Conservation (phyloP, 2,888 invertebrate species). For the Stenotaenia linearis region DNA sequence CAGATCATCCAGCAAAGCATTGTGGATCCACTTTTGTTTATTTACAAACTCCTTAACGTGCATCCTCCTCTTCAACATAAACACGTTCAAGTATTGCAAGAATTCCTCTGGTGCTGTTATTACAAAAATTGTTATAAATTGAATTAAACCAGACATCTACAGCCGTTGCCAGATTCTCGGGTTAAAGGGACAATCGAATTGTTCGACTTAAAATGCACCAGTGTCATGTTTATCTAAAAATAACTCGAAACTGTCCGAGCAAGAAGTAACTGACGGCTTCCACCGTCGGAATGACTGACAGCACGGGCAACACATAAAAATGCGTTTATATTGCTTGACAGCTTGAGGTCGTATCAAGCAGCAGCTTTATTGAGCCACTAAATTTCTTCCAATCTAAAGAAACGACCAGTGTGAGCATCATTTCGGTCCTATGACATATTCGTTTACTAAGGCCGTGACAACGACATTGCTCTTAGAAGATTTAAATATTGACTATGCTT, state of each 20-base stretch:
- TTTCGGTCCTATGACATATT: not conserved
- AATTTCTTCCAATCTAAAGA: slow-evolving; percentile 21
- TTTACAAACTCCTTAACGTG: not conserved
- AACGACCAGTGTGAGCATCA: not conserved
- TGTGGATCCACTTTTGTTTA: not conserved
- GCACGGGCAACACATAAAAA: slow-evolving; percentile 11
- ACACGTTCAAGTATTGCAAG: too few relatives aligned
- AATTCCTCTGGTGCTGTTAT: too few relatives aligned
- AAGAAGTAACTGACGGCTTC: not conserved
- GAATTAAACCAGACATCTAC: not conserved
- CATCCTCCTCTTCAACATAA: too few relatives aligned
- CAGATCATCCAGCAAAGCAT: not conserved
- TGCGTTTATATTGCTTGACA: not conserved
- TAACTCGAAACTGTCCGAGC: not conserved
- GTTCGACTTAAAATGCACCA: not conserved
- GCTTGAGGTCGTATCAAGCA: slow-evolving; percentile 21
- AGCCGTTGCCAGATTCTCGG: not conserved
- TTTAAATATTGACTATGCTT: not conserved
- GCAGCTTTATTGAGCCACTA: not conserved
- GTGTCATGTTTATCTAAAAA: not conserved
- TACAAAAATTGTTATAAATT: not conserved
- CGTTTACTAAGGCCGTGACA: not conserved
- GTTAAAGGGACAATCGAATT: not conserved
- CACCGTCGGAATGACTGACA: not conserved
- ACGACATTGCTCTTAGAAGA: not conserved